Evolutionary conservation across 2,113 vertebrate species (phyloP), one percentile per base, ranked within the genome.

Genomic region (Oryzias javanicus): DNA sequence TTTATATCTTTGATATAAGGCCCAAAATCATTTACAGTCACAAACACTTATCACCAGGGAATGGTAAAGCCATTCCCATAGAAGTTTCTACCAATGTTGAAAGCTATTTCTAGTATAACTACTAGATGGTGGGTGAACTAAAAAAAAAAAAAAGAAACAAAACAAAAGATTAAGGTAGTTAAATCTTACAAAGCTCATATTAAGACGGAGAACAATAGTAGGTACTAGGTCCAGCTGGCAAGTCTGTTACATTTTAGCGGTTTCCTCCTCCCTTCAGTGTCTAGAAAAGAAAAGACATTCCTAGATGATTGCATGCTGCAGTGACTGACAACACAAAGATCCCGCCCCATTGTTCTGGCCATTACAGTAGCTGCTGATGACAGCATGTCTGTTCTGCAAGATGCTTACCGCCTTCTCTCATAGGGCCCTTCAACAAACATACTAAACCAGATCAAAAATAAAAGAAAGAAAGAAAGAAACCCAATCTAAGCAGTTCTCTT

Each of bases 341-440:
- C 76, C 64, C 44, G 74, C 70, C 81, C 66, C 80, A 87, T 83
- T 89, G 89, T 90, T 87, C 77, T 78, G 55, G 45, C 74, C 64
- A 58, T 45, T 61, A 42, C 77, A 70, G 63, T 67, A 79, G 86
- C 79, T 75, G 68, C 84, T 83, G 82, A 90, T 90, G 85, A 90
- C 82, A 78, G 81, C 76, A 88, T 65, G 85, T 90, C 88, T 90
- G 79, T 67, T 48, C 53, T 44, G 45, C 54, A 64, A 78, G 63
- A 74, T 14, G 45, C 59, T 56, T 41, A n/a, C 25, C 67, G 16
- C 7, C 49, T 63, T 72, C 58, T 42, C 49, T 54, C 41, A 20
- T 57, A 74, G 68, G 68, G 48, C 50, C 55, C 55, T 13, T 55
- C 49, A 14, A 3, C 27, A 48, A 49, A 50, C 76, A 67, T 60